These are phyloP conservation scores for Morpho helenor DNA, from an alignment of 2,888 invertebrate species.

Conservation along the genomic window DNA sequence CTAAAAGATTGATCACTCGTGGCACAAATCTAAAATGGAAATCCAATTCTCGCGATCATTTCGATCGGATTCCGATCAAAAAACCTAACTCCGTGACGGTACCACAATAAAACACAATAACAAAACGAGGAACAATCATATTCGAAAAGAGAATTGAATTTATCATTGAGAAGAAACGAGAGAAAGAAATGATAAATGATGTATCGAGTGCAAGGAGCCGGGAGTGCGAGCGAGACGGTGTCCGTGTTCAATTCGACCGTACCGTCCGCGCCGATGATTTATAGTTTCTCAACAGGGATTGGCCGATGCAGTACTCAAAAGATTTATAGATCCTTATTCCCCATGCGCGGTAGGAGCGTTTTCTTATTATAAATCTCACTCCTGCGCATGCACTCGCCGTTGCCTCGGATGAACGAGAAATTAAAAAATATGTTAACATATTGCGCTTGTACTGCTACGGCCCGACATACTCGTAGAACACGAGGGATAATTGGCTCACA, in stretches of 20 bases:
- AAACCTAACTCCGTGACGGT: constrained; percentile 73
- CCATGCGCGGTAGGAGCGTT: constrained; percentile 77
- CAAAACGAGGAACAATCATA: constrained; percentile 77
- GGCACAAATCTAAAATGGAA: constrained; percentile 70
- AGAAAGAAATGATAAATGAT: constrained; percentile 76
- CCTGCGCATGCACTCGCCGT: constrained; percentile 68
- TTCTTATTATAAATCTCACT: constrained; percentile 78
- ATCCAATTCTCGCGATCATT: constrained; percentile 76
- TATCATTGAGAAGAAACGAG: constrained; percentile 75
- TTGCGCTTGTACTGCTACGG: constrained; percentile 41
- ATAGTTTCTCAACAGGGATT: constrained; percentile 78
- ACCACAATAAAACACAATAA: constrained; percentile 73
- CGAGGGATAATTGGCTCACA: constrained; percentile 56
- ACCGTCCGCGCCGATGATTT: constrained; percentile 73
- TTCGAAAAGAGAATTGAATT: constrained; percentile 77
- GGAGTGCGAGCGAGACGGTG: constrained; percentile 60
- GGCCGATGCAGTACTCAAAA: constrained; percentile 74
- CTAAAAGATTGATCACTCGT: constrained; percentile 63
- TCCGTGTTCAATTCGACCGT: constrained; percentile 56
- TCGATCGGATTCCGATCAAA: constrained; percentile 73
- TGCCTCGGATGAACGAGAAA: constrained; percentile 63
- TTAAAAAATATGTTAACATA: constrained; percentile 77
- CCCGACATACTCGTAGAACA: constrained; percentile 36
- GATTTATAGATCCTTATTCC: constrained; percentile 75
- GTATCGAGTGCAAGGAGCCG: constrained; percentile 41